Percentiles rank a stretch among this genome's conserved stretches.
Conservation (phyloP, 2,888 invertebrate genomes). For the Mimumesa dahlbomi region DNA sequence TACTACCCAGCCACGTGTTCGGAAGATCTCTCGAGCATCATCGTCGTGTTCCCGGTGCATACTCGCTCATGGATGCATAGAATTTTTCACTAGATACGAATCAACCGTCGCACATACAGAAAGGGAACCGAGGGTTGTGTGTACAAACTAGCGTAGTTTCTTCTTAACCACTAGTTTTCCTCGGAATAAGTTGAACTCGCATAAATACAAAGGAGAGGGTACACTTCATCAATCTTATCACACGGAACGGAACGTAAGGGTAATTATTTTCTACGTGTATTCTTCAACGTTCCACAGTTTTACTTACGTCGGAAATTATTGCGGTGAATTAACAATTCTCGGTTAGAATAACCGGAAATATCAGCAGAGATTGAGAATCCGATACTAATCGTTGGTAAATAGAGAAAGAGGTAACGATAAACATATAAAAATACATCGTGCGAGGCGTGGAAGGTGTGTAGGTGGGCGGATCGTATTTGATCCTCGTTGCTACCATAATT, state of each 20-base stretch:
- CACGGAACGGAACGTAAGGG: too few species aligned
- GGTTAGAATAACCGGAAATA: too few species aligned
- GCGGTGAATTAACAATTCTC: too few species aligned
- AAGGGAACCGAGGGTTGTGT: background rate
- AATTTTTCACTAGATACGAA: background rate
- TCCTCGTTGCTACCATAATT: slow-evolving; percentile 51
- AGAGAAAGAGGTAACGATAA: slow-evolving; percentile 14
- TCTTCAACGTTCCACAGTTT: too few species aligned
- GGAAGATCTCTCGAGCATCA: background rate
- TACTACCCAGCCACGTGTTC: slow-evolving; percentile 8
- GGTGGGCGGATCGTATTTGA: slow-evolving; percentile 51
- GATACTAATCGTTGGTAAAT: too few species aligned
- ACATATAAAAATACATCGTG: slow-evolving; percentile 23
- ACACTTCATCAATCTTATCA: slow-evolving; percentile 13
- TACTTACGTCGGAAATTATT: too few species aligned
- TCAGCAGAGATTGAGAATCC: too few species aligned
- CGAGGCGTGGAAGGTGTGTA: slow-evolving; percentile 35
- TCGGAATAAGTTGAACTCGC: background rate
- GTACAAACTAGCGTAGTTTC: background rate
- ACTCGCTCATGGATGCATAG: background rate
- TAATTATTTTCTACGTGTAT: too few species aligned
- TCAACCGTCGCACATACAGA: background rate
- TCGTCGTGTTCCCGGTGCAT: background rate
- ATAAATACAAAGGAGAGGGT: slow-evolving; percentile 8
- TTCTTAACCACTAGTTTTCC: background rate